These are phyloP conservation scores for Cepaea nemoralis DNA, from an alignment of 1,140 invertebrate genomes.

Conservation along the genomic window DNA sequence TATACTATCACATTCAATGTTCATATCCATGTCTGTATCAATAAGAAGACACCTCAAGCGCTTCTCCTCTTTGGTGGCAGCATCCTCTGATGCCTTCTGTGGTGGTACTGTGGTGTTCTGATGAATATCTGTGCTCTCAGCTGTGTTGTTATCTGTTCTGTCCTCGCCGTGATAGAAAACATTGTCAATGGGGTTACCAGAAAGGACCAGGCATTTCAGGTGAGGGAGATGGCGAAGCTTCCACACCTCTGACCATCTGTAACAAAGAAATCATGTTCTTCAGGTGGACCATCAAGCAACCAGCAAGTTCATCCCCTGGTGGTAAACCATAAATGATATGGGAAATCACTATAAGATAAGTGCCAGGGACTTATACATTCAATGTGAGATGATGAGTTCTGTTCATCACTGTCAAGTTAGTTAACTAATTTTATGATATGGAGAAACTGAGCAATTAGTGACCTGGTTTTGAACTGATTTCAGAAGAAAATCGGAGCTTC, in stretches of 20 bases:
- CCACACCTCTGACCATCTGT: constrained; percentile 64
- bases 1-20: not conserved
- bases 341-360: too few species aligned
- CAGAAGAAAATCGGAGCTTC: too few species aligned
- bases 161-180: constrained; percentile 46
- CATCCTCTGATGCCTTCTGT: not conserved
- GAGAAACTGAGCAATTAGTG: too few species aligned
- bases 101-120: constrained; percentile 20
- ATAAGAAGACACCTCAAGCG: not conserved
- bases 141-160: not conserved
- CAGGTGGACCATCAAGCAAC: too few species aligned
- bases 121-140: constrained; percentile 4
- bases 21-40: not conserved
- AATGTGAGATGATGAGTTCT: too few species aligned
- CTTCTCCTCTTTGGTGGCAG: not conserved
- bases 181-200: constrained; percentile 59
- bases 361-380: too few species aligned
- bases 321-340: too few species aligned
- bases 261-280: not conserved
- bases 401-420: too few species aligned
- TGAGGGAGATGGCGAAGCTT: constrained; percentile 56
- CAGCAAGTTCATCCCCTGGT: too few species aligned
- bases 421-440: too few species aligned
- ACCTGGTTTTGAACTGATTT: too few species aligned
- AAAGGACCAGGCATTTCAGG: constrained; percentile 57